A percentile compares a stretch with the other conserved stretches of the same genome.
Conservation (phyloP, 2,888 invertebrate genomes). For the Euphydryas editha region DNA sequence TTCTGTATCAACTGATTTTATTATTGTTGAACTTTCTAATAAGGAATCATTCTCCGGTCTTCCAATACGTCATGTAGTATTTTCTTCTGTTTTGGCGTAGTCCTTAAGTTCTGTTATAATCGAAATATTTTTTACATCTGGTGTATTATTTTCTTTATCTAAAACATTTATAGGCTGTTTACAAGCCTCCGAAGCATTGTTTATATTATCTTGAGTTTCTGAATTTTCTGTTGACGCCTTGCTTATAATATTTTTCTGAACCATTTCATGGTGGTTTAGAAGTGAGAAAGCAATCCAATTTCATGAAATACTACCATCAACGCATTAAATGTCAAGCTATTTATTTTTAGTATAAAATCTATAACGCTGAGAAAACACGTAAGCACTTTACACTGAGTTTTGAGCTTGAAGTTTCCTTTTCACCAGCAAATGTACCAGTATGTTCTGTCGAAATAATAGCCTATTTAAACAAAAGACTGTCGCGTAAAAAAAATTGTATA, state of each 20-base stretch:
- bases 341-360: not conserved
- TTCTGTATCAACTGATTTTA: not conserved
- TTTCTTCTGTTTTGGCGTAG: not conserved
- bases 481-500: no score
- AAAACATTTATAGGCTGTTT: no score
- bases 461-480: constrained; percentile 15
- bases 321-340: not conserved
- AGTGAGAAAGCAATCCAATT: not conserved
- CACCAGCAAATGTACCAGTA: no score
- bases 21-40: not conserved
- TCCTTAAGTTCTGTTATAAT: not conserved
- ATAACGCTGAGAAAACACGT: constrained; percentile 3
- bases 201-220: no score
- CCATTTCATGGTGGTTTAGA: not conserved
- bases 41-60: not conserved
- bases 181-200: no score
- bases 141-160: constrained; percentile 1
- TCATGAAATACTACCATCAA: not conserved
- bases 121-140: not conserved
- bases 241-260: no score
- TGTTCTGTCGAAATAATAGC: not conserved
- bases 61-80: not conserved
- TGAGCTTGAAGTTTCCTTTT: not conserved
- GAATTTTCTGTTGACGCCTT: no score
- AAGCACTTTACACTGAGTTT: constrained; percentile 11